Evolutionary conservation across 2,797 vertebrate species (phyloP), one percentile per base, ranked within the genome.

Genomic region (Toxotes lorentzi): DNA sequence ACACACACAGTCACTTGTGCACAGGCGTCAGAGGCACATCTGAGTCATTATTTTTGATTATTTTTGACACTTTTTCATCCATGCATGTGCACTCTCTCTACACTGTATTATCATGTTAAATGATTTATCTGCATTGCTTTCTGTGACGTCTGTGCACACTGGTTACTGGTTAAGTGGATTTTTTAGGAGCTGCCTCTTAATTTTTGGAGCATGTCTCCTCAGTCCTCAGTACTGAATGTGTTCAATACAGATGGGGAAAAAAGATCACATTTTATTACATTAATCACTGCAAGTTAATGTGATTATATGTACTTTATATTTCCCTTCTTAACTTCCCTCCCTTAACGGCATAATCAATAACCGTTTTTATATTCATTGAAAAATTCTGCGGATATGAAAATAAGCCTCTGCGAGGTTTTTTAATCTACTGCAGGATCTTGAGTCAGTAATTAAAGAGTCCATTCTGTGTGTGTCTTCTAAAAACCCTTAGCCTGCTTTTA

Each of bases 241-340:
- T 92, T 92, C 82, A 88, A 47, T 88, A 73, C 88, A 89, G 86
- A 89, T 86, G 81, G 85, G 69, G 59, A 24, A 70, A 68, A 79
- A 80, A 91, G 89, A 92, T 94, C 90, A 84, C 76, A 90, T 89
- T 92, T 92, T 91, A 92, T 90, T 93, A 88, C 86, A 94, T 92
- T 94, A 94, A 93, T 94, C 92, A 92, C 81, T 66, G 63, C 76
- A 86, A 91, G 88, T 88, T 94, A 94, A 95, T 94, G 91, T 95
- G 94, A 94, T 95, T 95, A 95, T 93, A 84, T 92, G 88, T 86
- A 88, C 87, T 92, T 90, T 92, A 90, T 92, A 91, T 92, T 93
- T 92, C 88, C 70, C 84, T 83, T 86, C 89, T 89, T 88, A 90
- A 88, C 76, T 82, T 86, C 82, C 61, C 83, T 89, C 70, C 80